These are phyloP conservation scores for Harpalus rubripes DNA, from an alignment of 2,888 invertebrate species.

Conservation along the genomic window DNA sequence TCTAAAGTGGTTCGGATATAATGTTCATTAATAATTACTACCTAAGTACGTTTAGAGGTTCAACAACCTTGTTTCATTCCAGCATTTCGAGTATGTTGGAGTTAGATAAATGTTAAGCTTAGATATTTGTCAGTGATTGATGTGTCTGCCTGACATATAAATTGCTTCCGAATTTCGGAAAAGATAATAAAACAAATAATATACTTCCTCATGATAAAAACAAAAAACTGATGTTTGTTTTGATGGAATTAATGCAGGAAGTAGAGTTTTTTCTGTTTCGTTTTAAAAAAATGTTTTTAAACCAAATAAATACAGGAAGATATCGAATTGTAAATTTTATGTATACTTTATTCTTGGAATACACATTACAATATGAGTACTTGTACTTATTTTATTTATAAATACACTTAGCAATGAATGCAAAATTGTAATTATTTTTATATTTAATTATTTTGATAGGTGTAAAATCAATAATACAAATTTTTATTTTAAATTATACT, in stretches of 20 bases:
- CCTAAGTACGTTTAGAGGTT: conserved; percentile 9
- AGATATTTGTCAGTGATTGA: neutral
- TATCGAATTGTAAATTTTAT: neutral
- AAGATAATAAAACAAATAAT: conserved; percentile 34
- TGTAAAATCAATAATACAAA: too few species aligned
- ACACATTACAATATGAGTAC: too few species aligned
- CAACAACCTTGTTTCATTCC: neutral
- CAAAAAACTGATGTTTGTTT: neutral
- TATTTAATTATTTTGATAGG: too few species aligned
- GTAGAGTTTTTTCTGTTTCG: neutral
- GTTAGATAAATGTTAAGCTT: neutral
- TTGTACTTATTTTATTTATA: too few species aligned
- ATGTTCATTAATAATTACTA: conserved; percentile 43
- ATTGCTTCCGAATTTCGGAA: conserved; percentile 3
- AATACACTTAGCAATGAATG: too few species aligned
- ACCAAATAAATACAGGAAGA: neutral
- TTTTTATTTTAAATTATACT: too few species aligned
- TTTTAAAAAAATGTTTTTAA: neutral
- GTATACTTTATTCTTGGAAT: too few species aligned
- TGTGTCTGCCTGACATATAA: neutral
- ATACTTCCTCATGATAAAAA: conserved; percentile 5
- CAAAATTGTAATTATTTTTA: too few species aligned
- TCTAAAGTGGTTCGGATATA: conserved; percentile 43
- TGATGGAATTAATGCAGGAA: neutral
- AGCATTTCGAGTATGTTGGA: conserved; percentile 30